Base-by-base conservation (phyloP, 1,140 invertebrate genomes). In the Listronotus bonariensis region DNA sequence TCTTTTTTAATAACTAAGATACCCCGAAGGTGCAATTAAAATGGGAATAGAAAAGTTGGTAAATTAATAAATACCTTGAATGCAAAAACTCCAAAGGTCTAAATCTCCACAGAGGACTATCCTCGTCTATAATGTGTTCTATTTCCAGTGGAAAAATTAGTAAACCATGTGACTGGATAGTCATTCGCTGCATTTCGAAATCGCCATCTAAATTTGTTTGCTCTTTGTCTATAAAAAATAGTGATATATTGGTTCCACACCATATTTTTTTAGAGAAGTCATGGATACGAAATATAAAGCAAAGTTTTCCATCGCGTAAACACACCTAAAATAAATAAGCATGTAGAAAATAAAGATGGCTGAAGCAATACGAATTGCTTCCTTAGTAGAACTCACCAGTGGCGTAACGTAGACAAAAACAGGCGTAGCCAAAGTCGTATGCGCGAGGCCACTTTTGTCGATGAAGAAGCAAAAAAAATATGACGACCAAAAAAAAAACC, bases 131-230 rank as follows among this genome's bases (percentile, higher is more conserved):
- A 3, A 83, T 77, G 75, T 88, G 86, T 17, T 84, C 82, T 0
- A 88, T 82, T 0, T 83, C 83, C 34, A 87, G 79, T 0, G 87
- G 87, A 83, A 87, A 88, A 5, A 87, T 77, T 1, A 88, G 79
- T 38, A 87, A 26, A 80, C 81, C 73, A 41, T 72, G 52, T 14
- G 69, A 66, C 61, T 75, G 64, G 1, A 75, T 62, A 15, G 67
- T 61, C 48, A 79, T 70, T 67, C 72, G 62, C 58, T 67, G 10
- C 52, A 75, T 66, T 41, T 69, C 51, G 48, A 67, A 60, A 58
- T 70, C 59, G 12, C 49, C 58, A 45, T 70, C 67, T 31, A 46
- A 17, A 32, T 53, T 41, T 18, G 49, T 40, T n/a, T 55, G 48
- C 17, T 72, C 63, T 54, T 73, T 73, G 42, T 73, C 59, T n/a